Evolutionary conservation across 2,888 invertebrate genomes (phyloP).

Genomic region (Nomada lathburiana): DNA sequence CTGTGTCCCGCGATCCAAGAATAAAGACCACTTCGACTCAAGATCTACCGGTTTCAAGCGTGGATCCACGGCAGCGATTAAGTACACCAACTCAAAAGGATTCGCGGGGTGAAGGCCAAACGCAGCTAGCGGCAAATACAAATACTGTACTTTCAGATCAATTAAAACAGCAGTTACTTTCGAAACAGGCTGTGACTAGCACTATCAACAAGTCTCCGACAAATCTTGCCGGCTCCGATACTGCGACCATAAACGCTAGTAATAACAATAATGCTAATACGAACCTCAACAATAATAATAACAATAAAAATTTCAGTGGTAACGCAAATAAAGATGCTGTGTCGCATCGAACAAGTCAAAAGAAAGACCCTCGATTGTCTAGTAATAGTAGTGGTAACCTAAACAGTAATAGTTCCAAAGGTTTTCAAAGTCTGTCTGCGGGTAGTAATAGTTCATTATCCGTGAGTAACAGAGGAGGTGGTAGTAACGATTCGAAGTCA

Average conservation of each 20-base stretch:
- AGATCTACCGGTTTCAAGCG: slow-evolving; percentile 69
- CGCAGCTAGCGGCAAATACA: slow-evolving; percentile 73
- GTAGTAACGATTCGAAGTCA: slow-evolving; percentile 72
- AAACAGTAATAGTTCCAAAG: slow-evolving; percentile 75
- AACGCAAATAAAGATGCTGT: slow-evolving; percentile 81
- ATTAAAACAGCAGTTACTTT: slow-evolving; percentile 81
- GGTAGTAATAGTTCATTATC: slow-evolving; percentile 70
- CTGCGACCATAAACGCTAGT: slow-evolving; percentile 77
- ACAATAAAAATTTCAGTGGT: slow-evolving; percentile 81
- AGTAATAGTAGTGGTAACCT: slow-evolving; percentile 80
- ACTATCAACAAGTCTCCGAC: slow-evolving; percentile 78
- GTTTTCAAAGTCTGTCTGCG: slow-evolving; percentile 69
- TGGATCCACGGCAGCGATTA: slow-evolving; percentile 75
- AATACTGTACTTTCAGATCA: slow-evolving; percentile 81
- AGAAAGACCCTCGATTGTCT: slow-evolving; percentile 82
- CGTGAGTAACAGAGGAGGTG: slow-evolving; percentile 73
- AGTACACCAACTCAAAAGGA: slow-evolving; percentile 68
- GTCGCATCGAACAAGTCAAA: slow-evolving; percentile 83
- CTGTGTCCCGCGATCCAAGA: slow-evolving; percentile 83
- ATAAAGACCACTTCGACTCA: slow-evolving; percentile 74
- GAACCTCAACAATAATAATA: slow-evolving; percentile 78
- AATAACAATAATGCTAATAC: slow-evolving; percentile 81
- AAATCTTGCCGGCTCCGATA: slow-evolving; percentile 76
- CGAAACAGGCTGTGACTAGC: slow-evolving; percentile 80
- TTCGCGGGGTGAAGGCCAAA: slow-evolving; percentile 71